phyloP scores from a whole-genome alignment of 1,140 invertebrate genomes.

The Zaprionus africanus region DNA sequence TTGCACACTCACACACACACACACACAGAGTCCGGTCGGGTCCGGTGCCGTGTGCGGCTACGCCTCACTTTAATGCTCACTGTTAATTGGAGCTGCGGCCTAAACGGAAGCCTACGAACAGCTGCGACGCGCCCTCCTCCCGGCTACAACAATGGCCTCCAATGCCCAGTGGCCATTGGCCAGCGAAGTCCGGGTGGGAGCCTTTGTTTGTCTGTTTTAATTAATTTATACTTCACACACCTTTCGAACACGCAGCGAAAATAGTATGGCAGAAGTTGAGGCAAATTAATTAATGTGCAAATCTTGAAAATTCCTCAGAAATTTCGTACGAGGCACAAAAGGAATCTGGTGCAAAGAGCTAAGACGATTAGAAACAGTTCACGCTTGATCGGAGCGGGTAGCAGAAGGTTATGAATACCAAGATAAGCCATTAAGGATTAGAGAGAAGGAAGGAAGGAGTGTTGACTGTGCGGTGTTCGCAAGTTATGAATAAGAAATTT shows the following conservation, averaged over 20 bases:
- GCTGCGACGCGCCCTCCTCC: conserved; percentile 35
- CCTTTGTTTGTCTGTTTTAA: conserved; percentile 70
- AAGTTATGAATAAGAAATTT: not conserved
- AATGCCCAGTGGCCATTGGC: conserved; percentile 10
- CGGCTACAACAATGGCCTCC: conserved; percentile 42
- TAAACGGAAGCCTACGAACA: conserved; percentile 45
- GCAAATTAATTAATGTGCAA: conserved; percentile 41
- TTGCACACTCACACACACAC: conserved; percentile 47
- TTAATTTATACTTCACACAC: conserved; percentile 78
- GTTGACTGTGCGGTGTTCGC: not conserved
- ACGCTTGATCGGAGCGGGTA: not conserved
- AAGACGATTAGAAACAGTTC: conserved; percentile 15
- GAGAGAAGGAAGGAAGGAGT: not conserved
- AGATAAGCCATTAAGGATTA: not conserved
- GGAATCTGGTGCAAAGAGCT: not conserved
- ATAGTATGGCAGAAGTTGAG: conserved; percentile 45
- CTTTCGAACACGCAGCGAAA: conserved; percentile 52
- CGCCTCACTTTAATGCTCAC: conserved; percentile 9
- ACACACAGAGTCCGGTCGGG: not conserved
- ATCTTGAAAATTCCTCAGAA: conserved; percentile 25
- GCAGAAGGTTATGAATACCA: not conserved
- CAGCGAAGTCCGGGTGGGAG: not conserved
- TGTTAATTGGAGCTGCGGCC: conserved; percentile 66
- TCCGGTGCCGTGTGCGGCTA: not conserved
- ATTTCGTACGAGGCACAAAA: conserved; percentile 25